Base-by-base conservation (phyloP, 2,113 vertebrate genomes). In the Petroica traversi region DNA sequence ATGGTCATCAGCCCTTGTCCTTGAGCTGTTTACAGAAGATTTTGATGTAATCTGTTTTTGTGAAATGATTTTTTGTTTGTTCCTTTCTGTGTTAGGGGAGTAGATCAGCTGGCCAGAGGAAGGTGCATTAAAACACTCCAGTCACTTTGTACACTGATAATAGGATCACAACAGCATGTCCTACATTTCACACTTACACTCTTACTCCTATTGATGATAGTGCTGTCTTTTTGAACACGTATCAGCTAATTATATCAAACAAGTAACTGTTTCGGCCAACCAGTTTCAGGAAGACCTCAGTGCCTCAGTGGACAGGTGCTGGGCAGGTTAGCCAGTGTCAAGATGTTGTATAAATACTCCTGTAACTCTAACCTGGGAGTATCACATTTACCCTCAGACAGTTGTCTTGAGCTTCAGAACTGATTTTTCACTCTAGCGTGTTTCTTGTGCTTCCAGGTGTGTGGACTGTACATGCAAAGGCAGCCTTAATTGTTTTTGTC, bases 181-280 rank as follows among this genome's bases (percentile, higher is more conserved):
- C 41, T 34, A 7, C 2, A 0, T 82, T 82, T 64, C 23, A 46
- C 0, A 0, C 6, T 49, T 41, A 8, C 1, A 2, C 4, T 67
- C 40, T 59, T 62, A 48, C 2, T 89, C 28, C 20, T 73, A 0
- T 49, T 82, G 63, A 33, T 81, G 12, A 11, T 85, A 66, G 55
- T 40, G 15, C 36, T 16, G 2, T 80, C 23, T 33, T 43, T 54
- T 64, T 48, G 22, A 58, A 72, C 43, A 62, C 40, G 16, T 12
- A 26, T 74, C 58, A 87, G 24, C 10, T 58, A 25, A 14, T 77
- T 46, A 48, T 71, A 71, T 55, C 34, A 69, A 45, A 31, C 40
- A 29, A 66, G 46, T 58, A 62, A 52, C 11, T 77, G 31, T 2
- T 74, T 88, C 34, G 34, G 43, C 36, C 28, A 84, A 19, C 5